A percentile compares a stretch with the other conserved stretches of the same genome.
phyloP scores from a whole-genome alignment of 2,888 invertebrate genomes.

The Dendrolimus houi region DNA sequence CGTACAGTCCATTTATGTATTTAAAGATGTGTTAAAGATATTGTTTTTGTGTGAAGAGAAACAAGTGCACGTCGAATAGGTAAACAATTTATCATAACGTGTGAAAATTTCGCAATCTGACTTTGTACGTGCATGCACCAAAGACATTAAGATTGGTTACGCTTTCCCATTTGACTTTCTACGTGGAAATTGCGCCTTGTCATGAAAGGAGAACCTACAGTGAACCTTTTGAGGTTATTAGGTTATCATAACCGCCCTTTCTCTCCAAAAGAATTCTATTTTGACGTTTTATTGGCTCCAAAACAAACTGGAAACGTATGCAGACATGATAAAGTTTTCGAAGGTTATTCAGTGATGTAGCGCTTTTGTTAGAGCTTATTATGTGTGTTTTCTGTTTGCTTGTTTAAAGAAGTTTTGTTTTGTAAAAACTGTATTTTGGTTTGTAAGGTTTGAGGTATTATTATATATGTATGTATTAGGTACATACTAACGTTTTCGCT shows the following conservation, averaged over 20 bases:
- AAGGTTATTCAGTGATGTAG: neutral
- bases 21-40: too few relatives aligned
- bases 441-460: too few relatives aligned
- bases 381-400: too few relatives aligned
- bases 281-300: constrained; percentile 30
- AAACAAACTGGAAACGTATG: constrained; percentile 15
- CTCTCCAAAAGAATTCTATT: constrained; percentile 29
- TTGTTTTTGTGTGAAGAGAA: too few relatives aligned
- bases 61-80: too few relatives aligned
- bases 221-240: constrained; percentile 57
- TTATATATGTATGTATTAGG: too few relatives aligned
- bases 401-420: too few relatives aligned
- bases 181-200: constrained; percentile 65
- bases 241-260: constrained; percentile 50
- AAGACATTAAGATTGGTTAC: constrained; percentile 66
- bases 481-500: too few relatives aligned
- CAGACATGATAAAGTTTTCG: neutral
- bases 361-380: too few relatives aligned
- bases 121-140: constrained; percentile 54
- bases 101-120: constrained; percentile 48
- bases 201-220: constrained; percentile 54
- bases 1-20: too few relatives aligned
- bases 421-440: too few relatives aligned
- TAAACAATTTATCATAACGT: constrained; percentile 34
- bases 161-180: constrained; percentile 67